A percentile compares a stretch with the other conserved stretches of the same genome.
Evolutionary conservation across 2,797 vertebrate species (phyloP).

Genomic region (Crocidura indochinensis): DNA sequence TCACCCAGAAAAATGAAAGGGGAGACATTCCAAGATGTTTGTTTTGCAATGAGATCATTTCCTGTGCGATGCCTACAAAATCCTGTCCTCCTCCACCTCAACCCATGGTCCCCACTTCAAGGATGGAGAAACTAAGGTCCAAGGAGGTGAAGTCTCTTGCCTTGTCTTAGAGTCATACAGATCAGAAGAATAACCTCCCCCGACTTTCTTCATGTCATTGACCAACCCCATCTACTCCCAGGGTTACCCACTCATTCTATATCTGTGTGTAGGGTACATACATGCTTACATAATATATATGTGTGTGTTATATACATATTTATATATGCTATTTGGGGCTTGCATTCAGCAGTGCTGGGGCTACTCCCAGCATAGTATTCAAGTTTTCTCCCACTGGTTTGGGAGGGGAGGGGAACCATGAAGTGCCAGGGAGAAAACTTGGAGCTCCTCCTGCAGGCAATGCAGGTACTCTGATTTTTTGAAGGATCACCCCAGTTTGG

Average conservation of each 20-base stretch:
- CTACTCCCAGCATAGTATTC: too few relatives aligned
- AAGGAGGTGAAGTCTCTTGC: not conserved
- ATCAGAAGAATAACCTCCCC: fast-evolving
- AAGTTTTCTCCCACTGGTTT: too few relatives aligned
- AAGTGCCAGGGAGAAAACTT: too few relatives aligned
- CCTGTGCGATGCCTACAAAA: not conserved
- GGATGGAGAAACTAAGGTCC: not conserved
- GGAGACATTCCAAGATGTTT: not conserved
- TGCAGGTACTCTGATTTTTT: too few relatives aligned
- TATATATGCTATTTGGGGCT: too few relatives aligned
- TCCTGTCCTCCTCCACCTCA: not conserved
- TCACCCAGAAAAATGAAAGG: not conserved
- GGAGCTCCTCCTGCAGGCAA: too few relatives aligned
- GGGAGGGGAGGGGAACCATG: too few relatives aligned
- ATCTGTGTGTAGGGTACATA: too few relatives aligned
- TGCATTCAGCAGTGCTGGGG: too few relatives aligned
- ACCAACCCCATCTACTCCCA: fast-evolving
- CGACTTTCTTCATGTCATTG: not conserved
- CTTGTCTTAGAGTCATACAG: not conserved
- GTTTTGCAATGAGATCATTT: not conserved
- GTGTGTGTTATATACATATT: too few relatives aligned
- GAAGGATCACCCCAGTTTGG: too few relatives aligned
- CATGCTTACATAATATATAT: too few relatives aligned
- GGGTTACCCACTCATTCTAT: not conserved
- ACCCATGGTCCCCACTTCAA: not conserved